phyloP scores from a whole-genome alignment of 2,113 vertebrate genomes.

The Chionis minor region DNA sequence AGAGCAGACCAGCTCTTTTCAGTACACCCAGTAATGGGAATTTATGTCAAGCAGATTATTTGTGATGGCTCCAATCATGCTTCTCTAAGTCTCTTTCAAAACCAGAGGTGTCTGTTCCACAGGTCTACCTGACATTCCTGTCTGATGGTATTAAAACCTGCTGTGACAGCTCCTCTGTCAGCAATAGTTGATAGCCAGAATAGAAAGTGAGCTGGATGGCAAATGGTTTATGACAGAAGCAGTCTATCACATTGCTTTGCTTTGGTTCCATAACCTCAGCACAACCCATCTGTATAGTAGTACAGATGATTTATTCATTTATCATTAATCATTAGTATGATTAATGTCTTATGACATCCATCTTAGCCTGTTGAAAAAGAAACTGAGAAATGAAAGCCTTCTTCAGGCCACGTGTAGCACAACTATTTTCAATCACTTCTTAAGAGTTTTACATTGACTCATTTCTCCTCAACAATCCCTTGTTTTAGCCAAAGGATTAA shows the following conservation, averaged over 20 bases:
- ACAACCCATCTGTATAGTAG: neutral
- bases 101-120: neutral
- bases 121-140: neutral
- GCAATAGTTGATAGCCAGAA: neutral
- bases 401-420: neutral
- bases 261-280: neutral
- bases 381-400: neutral
- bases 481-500: neutral
- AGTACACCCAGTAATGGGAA: neutral
- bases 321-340: neutral
- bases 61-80: neutral
- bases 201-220: neutral
- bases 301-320: neutral
- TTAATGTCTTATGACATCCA: neutral
- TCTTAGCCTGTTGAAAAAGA: neutral
- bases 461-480: neutral
- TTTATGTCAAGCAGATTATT: neutral
- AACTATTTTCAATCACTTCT: neutral
- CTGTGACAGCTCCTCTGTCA: neutral
- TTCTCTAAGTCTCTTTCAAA: neutral
- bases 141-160: neutral
- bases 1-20: neutral
- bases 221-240: neutral
- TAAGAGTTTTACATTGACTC: neutral
- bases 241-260: neutral